phyloP scores from a whole-genome alignment of 2,888 invertebrate genomes.

The Hybos culiciformis region DNA sequence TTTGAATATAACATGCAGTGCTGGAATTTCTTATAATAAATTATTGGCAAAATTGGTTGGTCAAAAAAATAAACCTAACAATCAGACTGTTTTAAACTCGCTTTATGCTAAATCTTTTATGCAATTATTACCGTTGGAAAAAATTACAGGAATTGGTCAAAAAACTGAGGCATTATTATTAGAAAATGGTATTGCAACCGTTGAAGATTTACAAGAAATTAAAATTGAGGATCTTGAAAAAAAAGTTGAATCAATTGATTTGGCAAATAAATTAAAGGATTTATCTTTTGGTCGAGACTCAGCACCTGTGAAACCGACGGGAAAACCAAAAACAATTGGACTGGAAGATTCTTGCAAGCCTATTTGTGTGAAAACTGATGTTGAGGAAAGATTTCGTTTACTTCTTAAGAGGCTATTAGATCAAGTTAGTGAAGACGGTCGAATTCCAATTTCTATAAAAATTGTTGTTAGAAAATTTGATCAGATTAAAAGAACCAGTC shows the following conservation, averaged over 20 bases:
- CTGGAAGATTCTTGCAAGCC: conserved; percentile 66
- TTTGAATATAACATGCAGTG: conserved; percentile 63
- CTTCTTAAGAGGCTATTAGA: conserved; percentile 55
- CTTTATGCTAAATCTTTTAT: conserved; percentile 51
- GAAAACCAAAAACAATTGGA: conserved; percentile 65
- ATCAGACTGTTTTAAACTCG: conserved; percentile 67
- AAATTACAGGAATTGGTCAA: conserved; percentile 64
- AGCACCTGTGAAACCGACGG: conserved; percentile 55
- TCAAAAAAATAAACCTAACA: conserved; percentile 61
- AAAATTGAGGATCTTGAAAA: conserved; percentile 44
- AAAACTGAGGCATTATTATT: conserved; percentile 51
- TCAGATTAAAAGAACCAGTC: conserved; percentile 48
- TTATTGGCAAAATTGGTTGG: conserved; percentile 66
- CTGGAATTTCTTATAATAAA: conserved; percentile 75
- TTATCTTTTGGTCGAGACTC: conserved; percentile 63
- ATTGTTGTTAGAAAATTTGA: conserved; percentile 62
- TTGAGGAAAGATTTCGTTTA: conserved; percentile 55
- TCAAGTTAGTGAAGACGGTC: conserved; percentile 61
- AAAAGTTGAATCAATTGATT: conserved; percentile 51
- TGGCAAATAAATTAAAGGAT: conserved; percentile 53
- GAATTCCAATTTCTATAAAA: conserved; percentile 60
- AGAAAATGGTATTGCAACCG: conserved; percentile 49
- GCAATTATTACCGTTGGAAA: conserved; percentile 46
- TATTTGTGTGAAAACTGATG: conserved; percentile 57
- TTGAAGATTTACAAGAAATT: conserved; percentile 55